Base-by-base conservation (phyloP, 2,113 vertebrate genomes). In the Ageneiosus marmoratus region DNA sequence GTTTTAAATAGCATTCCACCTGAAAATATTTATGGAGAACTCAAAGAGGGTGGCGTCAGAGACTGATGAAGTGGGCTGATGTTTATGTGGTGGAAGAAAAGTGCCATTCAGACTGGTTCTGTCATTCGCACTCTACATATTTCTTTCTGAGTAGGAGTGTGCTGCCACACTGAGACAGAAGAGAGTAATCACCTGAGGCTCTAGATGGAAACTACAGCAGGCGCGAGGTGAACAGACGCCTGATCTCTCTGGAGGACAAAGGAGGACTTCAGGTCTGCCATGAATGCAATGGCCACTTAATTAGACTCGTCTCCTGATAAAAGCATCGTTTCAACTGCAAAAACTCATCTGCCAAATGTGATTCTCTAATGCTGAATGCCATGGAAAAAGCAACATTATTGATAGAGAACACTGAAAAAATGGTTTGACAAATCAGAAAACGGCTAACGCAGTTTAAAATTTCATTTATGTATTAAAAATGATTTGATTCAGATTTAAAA, bases 11-110 rank as follows among this genome's bases (percentile, higher is more conserved):
- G 56, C 83, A 80, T 85, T 84, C 83, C 48, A 60, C 69, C 72
- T 87, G 77, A 83, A 85, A 85, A 83, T 83, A 85, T 85, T 83
- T 85, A 80, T 72, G 55, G 69, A 80, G 77, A 77, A 77, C 81
- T 83, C 80, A 84, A 83, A 53, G 60, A 85, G 77, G 58, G 27
- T 80, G 75, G 56, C 44, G 32, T 82, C 20, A 22, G 76, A 74
- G 78, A 77, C 78, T 69, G 83, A 87, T 85, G 83, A 80, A 85
- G 86, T 72, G 65, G 29, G 53, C 51, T 79, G 53, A 79, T 77
- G 62, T 79, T 82, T 73, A 74, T 63, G 80, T 62, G 22, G 75
- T 56, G 73, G 48, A 50, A 69, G 76, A 84, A 46, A 29, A 27
- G 37, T 55, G 77, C 81, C 62, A 83, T 83, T 72, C 15, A 69